These are phyloP conservation scores for Mactromeris polynyma DNA, from an alignment of 2,888 invertebrate genomes.

Conservation along the genomic window DNA sequence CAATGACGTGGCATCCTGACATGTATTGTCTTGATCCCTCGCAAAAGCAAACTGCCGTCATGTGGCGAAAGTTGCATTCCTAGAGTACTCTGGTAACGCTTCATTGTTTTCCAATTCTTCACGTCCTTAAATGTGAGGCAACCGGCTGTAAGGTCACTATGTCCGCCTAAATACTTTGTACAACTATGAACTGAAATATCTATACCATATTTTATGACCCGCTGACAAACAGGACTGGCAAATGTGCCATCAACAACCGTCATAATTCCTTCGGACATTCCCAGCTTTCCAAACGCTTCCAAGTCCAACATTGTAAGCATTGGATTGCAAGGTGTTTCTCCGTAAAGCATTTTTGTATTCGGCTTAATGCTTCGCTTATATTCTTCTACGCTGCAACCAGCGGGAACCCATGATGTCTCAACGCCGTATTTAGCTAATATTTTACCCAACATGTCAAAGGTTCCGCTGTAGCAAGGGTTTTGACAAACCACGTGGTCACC, in stretches of 20 bases:
- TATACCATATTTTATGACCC: conserved; percentile 84
- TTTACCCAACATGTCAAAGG: conserved; percentile 80
- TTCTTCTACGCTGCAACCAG: conserved; percentile 74
- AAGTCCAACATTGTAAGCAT: conserved; percentile 85
- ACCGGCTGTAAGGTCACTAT: conserved; percentile 87
- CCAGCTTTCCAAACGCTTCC: conserved; percentile 82
- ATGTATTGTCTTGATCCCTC: conserved; percentile 96
- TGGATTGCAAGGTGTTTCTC: conserved; percentile 87
- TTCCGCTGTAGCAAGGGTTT: conserved; percentile 84
- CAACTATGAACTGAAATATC: conserved; percentile 86
- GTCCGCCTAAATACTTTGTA: conserved; percentile 87
- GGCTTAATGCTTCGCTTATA: conserved; percentile 81
- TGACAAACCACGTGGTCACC: conserved; percentile 86
- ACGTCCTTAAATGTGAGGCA: conserved; percentile 80
- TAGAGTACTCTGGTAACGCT: conserved; percentile 76
- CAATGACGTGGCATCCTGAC: conserved; percentile 96
- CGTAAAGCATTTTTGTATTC: conserved; percentile 86
- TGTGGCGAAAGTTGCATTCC: conserved; percentile 81
- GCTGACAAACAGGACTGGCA: conserved; percentile 84
- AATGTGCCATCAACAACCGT: conserved; percentile 87
- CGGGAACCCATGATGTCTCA: conserved; percentile 77
- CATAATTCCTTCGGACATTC: conserved; percentile 71
- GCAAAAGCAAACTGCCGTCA: conserved; percentile 79
- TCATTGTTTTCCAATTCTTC: conserved; percentile 81
- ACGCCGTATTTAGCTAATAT: conserved; percentile 82